These are phyloP conservation scores for Lamellibrachia satsuma DNA, from an alignment of 2,888 invertebrate genomes.

Conservation along the genomic window DNA sequence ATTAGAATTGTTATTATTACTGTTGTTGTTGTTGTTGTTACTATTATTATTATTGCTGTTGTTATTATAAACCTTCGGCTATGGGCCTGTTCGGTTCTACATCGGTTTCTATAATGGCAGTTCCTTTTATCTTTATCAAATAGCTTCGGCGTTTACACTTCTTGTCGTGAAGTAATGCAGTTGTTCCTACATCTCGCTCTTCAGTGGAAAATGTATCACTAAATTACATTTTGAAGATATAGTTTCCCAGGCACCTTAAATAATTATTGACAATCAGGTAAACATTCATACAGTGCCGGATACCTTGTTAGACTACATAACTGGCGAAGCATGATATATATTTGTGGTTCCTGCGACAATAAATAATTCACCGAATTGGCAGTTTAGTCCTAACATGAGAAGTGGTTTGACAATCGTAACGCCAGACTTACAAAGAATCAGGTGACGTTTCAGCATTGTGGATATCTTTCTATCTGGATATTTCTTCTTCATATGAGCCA, in stretches of 20 bases:
- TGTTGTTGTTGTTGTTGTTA: no score
- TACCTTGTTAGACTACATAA: neutral
- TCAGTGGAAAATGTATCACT: neutral
- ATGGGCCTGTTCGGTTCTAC: neutral
- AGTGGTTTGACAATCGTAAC: no score
- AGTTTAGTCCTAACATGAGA: neutral
- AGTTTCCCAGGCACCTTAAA: neutral
- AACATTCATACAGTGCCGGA: neutral
- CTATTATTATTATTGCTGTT: no score
- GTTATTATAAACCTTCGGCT: no score
- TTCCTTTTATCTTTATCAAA: neutral
- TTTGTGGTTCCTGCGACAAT: neutral
- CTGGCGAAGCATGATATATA: neutral
- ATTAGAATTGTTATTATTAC: no score
- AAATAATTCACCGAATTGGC: neutral
- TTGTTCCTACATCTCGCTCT: neutral
- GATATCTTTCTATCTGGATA: neutral
- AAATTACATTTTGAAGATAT: neutral
- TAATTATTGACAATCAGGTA: neutral
- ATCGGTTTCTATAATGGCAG: neutral
- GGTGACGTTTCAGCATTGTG: neutral
- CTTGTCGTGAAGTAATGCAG: neutral
- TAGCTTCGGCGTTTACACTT: neutral
- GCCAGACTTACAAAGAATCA: no score
- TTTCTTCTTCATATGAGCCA: neutral